A percentile compares a stretch with the other conserved stretches of the same genome.
phyloP scores from a whole-genome alignment of 1,140 invertebrate genomes.

The Pseudomyrmex flavicornis region DNA sequence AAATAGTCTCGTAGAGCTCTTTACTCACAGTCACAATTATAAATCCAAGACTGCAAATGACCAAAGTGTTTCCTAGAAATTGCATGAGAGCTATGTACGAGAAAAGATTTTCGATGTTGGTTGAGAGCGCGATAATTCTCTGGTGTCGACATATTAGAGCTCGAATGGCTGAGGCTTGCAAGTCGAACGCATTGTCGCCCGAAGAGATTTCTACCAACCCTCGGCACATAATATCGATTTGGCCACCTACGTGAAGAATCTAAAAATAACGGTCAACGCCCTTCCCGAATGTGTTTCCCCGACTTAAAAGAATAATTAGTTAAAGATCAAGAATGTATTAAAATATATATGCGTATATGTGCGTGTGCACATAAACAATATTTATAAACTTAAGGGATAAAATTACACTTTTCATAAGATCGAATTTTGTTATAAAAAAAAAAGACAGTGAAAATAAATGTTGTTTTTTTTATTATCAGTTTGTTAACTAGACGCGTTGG shows the following conservation, averaged over 20 bases:
- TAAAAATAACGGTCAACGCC: constrained; percentile 61
- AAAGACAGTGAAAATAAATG: neutral
- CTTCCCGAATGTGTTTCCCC: neutral
- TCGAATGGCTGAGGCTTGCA: constrained; percentile 12
- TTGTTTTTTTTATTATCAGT: neutral
- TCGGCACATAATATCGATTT: constrained; percentile 57
- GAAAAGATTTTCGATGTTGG: constrained; percentile 52
- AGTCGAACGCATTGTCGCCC: neutral
- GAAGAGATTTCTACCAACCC: constrained; percentile 50
- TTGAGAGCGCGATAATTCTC: constrained; percentile 42
- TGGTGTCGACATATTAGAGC: constrained; percentile 47
- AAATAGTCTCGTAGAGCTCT: neutral
- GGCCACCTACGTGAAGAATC: constrained; percentile 60
- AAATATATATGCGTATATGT: no score
- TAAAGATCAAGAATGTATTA: no score
- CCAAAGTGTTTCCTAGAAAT: constrained; percentile 49
- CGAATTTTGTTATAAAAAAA: neutral
- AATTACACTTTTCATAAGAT: neutral
- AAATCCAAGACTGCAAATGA: constrained; percentile 56
- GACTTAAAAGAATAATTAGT: no score
- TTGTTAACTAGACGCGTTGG: constrained; percentile 11
- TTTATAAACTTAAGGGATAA: no score
- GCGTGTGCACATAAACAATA: no score
- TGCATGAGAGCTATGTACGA: constrained; percentile 54
- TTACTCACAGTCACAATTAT: constrained; percentile 44